phyloP scores from a whole-genome alignment of 2,888 invertebrate genomes.

The Drosophila leonis region DNA sequence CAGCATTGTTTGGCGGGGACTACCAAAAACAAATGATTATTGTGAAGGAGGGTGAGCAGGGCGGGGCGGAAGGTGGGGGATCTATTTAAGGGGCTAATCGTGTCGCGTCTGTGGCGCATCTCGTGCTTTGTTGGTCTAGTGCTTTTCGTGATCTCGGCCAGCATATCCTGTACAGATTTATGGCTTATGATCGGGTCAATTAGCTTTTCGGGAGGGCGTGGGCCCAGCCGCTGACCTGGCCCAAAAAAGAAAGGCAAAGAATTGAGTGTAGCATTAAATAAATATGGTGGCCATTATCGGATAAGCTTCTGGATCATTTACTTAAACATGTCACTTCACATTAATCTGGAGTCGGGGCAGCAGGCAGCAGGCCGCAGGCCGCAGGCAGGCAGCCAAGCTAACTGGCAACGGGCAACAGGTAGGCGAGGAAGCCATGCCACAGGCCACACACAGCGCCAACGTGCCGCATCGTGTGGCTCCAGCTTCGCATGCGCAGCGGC shows the following conservation, averaged over 20 bases:
- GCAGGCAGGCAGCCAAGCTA: conserved; percentile 20
- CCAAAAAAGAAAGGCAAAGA: conserved; percentile 16
- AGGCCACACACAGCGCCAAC: conserved; percentile 79
- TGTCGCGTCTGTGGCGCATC: conserved; percentile 52
- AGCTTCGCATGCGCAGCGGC: conserved; percentile 58
- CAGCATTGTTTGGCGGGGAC: conserved; percentile 25
- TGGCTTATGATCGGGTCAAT: conserved; percentile 58
- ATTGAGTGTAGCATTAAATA: conserved; percentile 78
- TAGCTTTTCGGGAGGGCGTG: conserved; percentile 30
- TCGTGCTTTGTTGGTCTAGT: conserved; percentile 32
- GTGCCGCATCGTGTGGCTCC: conserved; percentile 35
- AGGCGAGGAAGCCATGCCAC: conserved; percentile 20
- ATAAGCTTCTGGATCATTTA: conserved; percentile 84
- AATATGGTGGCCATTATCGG: conserved; percentile 84
- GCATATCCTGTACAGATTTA: conserved; percentile 43
- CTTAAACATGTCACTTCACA: conserved; percentile 84
- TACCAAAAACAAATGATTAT: conserved; percentile 77
- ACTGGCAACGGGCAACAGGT: conserved; percentile 38
- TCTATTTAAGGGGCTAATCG: conserved; percentile 76
- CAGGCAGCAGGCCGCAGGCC: conserved; percentile 17
- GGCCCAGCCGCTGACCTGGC: conserved; percentile 14
- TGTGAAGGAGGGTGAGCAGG: conserved; percentile 18
- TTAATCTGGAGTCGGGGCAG: conserved; percentile 65
- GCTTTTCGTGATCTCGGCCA: conserved; percentile 61
- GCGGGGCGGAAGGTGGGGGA: conserved; percentile 13